Percentiles rank a stretch among this genome's conserved stretches.
Evolutionary conservation across 1,140 invertebrate species (phyloP).

Genomic region (Lysiphlebus fabarum): DNA sequence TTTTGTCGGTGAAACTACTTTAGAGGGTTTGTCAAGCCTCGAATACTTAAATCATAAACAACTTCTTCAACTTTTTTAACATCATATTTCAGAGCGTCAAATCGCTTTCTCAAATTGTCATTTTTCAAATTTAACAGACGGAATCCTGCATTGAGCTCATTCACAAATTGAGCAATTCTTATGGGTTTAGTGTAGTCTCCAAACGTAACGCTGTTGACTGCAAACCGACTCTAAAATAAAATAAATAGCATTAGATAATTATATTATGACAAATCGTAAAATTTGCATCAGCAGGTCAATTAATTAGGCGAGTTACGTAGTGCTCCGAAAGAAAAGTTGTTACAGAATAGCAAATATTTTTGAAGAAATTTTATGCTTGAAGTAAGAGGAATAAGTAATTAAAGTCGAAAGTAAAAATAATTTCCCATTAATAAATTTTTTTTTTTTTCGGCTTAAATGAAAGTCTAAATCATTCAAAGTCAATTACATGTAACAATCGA

Average conservation of each 20-base stretch:
- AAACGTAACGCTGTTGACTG: slow-evolving; percentile 83
- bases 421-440: no score
- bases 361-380: no score
- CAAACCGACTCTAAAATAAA: slow-evolving; percentile 67
- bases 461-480: no score
- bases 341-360: no score
- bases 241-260: slow-evolving; percentile 21
- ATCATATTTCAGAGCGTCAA: slow-evolving; percentile 89
- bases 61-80: slow-evolving; percentile 94
- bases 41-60: slow-evolving; percentile 87
- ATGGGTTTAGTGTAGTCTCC: slow-evolving; percentile 78
- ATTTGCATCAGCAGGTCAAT: slow-evolving; percentile 13
- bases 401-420: no score
- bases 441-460: no score
- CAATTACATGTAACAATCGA: no score
- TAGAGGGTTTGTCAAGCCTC: slow-evolving; percentile 59
- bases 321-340: no score
- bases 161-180: slow-evolving; percentile 81
- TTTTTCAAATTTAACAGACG: slow-evolving; percentile 87
- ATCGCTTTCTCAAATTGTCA: slow-evolving; percentile 81
- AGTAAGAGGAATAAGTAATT: no score
- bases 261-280: slow-evolving; percentile 16
- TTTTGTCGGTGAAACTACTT: no score
- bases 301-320: no score
- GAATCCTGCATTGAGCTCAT: slow-evolving; percentile 84